Conservation (phyloP, 2,113 vertebrate genomes). For the Serilophus lunatus region DNA sequence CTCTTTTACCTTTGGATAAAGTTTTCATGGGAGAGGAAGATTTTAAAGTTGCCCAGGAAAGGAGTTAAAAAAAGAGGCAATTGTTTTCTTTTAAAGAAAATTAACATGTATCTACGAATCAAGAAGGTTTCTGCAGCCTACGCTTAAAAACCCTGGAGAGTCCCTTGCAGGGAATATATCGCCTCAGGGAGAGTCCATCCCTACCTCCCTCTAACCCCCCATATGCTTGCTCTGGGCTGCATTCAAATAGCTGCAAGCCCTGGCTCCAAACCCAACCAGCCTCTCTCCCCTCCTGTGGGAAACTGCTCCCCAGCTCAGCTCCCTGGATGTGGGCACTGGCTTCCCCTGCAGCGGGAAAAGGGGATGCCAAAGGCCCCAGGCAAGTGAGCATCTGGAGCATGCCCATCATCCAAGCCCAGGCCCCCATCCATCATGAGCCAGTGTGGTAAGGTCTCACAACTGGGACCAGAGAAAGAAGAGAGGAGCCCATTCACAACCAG, state of each 20-base stretch:
- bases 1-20: background rate
- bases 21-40: background rate
- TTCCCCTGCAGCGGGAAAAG: background rate
- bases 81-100: slow-evolving; percentile 2
- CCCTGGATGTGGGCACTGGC: background rate
- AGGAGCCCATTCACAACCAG: background rate
- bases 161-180: background rate
- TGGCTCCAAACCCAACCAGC: background rate
- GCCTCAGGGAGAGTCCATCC: background rate
- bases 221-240: fast-evolving
- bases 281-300: background rate
- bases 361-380: background rate
- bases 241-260: background rate
- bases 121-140: slow-evolving; percentile 16
- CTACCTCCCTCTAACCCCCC: background rate
- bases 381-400: fast-evolving
- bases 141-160: background rate
- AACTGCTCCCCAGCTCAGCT: background rate
- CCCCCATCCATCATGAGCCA: background rate
- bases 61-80: background rate
- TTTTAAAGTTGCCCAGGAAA: background rate
- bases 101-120: background rate
- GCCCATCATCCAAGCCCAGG: background rate
- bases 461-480: background rate
- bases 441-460: background rate